Conservation (phyloP, 2,797 vertebrate species). For the Cyclura pinguis region DNA sequence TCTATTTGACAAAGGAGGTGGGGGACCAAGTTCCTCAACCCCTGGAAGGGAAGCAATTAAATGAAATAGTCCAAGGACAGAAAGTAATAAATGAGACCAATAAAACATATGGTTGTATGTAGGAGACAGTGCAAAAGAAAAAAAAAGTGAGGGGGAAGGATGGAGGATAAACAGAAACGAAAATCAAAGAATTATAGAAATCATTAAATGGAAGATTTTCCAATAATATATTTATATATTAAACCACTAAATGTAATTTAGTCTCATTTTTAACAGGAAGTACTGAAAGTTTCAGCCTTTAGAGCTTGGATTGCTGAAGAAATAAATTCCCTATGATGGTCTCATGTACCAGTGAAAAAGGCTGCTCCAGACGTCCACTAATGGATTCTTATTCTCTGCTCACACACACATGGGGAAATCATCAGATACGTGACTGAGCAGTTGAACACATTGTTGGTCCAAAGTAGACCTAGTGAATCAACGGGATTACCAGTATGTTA, state of each 20-base stretch:
- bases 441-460: too few relatives aligned
- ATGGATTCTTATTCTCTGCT: neutral
- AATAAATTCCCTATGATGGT: neutral
- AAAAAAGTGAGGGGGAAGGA: neutral
- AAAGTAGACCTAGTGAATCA: too few relatives aligned
- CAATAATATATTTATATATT: neutral
- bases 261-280: neutral
- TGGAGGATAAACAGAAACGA: conserved; percentile 2
- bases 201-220: neutral
- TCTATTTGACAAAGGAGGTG: neutral
- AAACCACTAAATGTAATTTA: neutral
- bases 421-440: neutral
- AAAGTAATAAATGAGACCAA: conserved; percentile 28
- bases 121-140: neutral
- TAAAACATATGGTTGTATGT: conserved; percentile 16
- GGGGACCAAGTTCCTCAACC: neutral
- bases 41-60: conserved; percentile 26
- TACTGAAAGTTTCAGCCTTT: neutral
- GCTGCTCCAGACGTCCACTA: neutral
- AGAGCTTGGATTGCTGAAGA: neutral
- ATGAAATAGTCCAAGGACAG: conserved; percentile 25
- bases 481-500: too few relatives aligned
- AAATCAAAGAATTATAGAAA: neutral
- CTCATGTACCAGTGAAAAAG: neutral
- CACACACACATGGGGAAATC: too few relatives aligned